Conservation (phyloP, 2,888 invertebrate species). For the Aricia artaxerxes region DNA sequence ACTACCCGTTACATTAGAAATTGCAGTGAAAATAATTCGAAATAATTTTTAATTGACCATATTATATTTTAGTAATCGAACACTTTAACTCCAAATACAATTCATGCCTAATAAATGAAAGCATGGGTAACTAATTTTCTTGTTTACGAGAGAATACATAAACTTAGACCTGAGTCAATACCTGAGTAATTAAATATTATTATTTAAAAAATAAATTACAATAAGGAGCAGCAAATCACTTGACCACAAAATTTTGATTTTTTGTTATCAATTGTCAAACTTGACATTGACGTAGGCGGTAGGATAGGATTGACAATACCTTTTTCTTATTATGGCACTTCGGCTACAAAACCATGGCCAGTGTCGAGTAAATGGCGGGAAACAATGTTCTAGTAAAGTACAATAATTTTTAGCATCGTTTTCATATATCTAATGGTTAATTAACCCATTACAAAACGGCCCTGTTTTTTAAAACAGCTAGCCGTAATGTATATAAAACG, state of each 20-base stretch:
- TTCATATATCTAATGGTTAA: too few relatives aligned
- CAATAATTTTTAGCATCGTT: too few relatives aligned
- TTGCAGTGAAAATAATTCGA: not conserved
- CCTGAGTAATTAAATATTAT: too few relatives aligned
- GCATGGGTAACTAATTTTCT: not conserved
- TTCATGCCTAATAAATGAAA: not conserved
- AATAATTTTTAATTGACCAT: not conserved
- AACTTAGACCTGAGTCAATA: not conserved
- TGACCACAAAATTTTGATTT: not conserved
- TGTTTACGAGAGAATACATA: not conserved
- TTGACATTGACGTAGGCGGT: not conserved
- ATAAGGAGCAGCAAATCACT: not conserved
- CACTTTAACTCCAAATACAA: conserved; percentile 48
- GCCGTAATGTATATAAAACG: too few relatives aligned
- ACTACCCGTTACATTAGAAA: not conserved
- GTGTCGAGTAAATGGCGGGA: too few relatives aligned
- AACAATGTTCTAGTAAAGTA: too few relatives aligned
- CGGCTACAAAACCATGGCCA: too few relatives aligned
- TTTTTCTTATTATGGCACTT: too few relatives aligned
- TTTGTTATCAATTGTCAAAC: not conserved
- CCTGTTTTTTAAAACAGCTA: too few relatives aligned
- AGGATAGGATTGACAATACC: too few relatives aligned
- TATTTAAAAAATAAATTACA: too few relatives aligned
- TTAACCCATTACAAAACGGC: too few relatives aligned
- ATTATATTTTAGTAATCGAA: not conserved